Conservation (phyloP, 35 echinoderm and acorn worm genomes). For the Apostichopus californicus region DNA sequence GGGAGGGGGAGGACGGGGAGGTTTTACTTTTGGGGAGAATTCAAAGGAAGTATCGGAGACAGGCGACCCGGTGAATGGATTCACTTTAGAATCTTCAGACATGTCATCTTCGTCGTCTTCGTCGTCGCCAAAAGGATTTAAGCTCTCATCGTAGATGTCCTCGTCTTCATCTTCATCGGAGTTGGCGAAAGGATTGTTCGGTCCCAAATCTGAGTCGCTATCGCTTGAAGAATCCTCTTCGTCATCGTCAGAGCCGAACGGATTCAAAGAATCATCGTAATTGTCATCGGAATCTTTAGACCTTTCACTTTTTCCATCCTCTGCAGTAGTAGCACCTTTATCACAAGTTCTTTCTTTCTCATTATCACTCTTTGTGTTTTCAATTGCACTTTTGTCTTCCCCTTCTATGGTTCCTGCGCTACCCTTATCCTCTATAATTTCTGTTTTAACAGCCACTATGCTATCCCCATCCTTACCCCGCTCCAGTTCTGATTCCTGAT, state of each 20-base stretch:
- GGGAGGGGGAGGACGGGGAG: conserved; percentile 67
- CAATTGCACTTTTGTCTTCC: conserved; percentile 43
- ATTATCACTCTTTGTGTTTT: neutral
- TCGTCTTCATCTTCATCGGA: conserved; percentile 57
- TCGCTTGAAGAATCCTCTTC: conserved; percentile 45
- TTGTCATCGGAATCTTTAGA: conserved; percentile 22
- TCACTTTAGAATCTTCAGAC: conserved; percentile 22
- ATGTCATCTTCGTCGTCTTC: conserved; percentile 67
- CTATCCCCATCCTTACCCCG: neutral
- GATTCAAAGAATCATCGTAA: conserved; percentile 77
- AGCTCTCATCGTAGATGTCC: conserved; percentile 75
- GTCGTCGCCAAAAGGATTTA: conserved; percentile 89
- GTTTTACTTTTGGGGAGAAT: conserved; percentile 42
- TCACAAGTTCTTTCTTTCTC: conserved; percentile 7
- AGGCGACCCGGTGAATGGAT: conserved; percentile 78
- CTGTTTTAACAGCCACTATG: neutral
- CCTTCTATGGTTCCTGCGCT: neutral
- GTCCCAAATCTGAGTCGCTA: conserved; percentile 51
- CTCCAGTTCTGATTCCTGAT: neutral
- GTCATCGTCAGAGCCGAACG: conserved; percentile 75
- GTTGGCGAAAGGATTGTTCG: conserved; percentile 83
- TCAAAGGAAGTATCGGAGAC: conserved; percentile 37
- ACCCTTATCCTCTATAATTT: neutral
- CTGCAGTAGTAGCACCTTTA: neutral
- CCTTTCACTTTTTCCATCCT: conserved; percentile 19